Base-by-base conservation (phyloP, 2,888 invertebrate species). In the Actias luna region DNA sequence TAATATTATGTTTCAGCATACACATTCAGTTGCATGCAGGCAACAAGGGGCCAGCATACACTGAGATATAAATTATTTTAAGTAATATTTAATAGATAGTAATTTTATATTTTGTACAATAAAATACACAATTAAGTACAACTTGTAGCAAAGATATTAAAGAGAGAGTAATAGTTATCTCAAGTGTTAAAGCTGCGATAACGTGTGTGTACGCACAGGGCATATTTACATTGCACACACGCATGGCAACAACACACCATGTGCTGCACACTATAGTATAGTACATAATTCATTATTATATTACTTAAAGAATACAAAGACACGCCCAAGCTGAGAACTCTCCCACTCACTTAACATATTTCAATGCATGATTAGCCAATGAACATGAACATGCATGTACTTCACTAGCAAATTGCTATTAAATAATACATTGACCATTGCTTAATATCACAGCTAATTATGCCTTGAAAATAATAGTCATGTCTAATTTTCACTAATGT, bases 81-180 rank as follows among this genome's bases (percentile, higher is more conserved):
- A 90, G 89, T 87, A 88, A 84, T 89, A 89, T 88, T 89, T 91
- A 81, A 92, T 92, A 92, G 90, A 89, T 92, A 92, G 88, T 92
- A 91, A 88, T 90, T 87, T 90, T 94, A 94, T 94, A 94, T 94
- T 94, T 94, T 94, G 94, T 94, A 94, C 94, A 93, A 94, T 94
- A 93, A 93, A 94, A 93, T 93, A 90, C 91, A 93, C 91, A 93
- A 93, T 94, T 94, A 94, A 94, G 94, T 94, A 94, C 94, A 94
- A 94, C 93, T 94, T 93, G 94, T 94, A 94, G 94, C 94, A 94
- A 94, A 94, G 93, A 93, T 93, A 93, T 93, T 91, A 92, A 93
- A 92, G 92, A 93, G 93, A 93, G 88, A 93, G 46, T 50, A 92
- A 92, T 92, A 92, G 89, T 88, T 88, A 89, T 89, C 85, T 88